Evolutionary conservation across 2,888 invertebrate species (phyloP), one percentile per base, ranked within the genome.

Genomic region (Megamerina dolium): DNA sequence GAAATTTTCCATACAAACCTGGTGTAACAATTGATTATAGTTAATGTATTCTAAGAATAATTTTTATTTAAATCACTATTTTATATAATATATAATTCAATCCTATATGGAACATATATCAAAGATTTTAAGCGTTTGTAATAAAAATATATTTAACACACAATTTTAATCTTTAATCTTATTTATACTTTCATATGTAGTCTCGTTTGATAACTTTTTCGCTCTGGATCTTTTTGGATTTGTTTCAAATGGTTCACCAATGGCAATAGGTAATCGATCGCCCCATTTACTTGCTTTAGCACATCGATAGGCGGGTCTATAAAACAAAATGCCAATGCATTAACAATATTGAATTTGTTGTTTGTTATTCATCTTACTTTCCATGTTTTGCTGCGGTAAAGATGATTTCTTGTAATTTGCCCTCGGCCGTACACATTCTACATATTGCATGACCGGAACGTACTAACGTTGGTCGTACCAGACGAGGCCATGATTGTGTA

Each of bases 231-330:
- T 5, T 19, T 27, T 13, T 10, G 39, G 32, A 21, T 34, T 26
- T 13, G 36, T 47, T 40, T 54, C 45, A 45, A 47, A 50, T 30
- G 31, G 33, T 18, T 57, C 53, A n/a, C 66, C 66, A 43, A 76
- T 52, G 59, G 76, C 73, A 19, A 85, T 73, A 18, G 91, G 91
- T 49, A 92, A 70, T 30, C 81, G 70, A 68, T 91, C 91, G 4
- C 91, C 90, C 87, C 88, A 90, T 53, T 77, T 76, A 53, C 82
- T 79, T 2, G 77, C 75, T 58, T 81, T 77, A 0, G 86, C 87
- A 72, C 87, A 87, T 54, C 79, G 75, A 57, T 87, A 89, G 0
- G 82, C 75, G 12, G 73, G 54, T 56, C 84, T 85, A 61, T 44
- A 73, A 63, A n/a, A 54, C 54, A 18, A 14, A 29, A 26, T 32